phyloP scores from a whole-genome alignment of 1,140 invertebrate species.

The Cydia strobilella region DNA sequence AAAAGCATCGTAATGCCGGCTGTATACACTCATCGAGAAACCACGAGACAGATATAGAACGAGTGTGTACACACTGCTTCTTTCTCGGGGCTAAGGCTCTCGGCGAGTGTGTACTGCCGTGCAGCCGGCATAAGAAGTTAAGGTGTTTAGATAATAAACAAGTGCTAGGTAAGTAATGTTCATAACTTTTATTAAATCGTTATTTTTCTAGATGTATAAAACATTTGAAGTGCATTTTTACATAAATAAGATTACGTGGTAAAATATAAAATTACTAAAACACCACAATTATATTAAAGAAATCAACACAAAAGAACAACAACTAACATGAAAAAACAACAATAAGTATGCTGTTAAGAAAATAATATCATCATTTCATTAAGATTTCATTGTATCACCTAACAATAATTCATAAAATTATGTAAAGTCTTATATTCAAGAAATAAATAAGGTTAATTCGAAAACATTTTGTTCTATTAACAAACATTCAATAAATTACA shows the following conservation, averaged over 20 bases:
- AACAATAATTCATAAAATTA: background rate
- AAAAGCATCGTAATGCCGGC: too few species aligned
- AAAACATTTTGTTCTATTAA: background rate
- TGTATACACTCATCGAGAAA: too few species aligned
- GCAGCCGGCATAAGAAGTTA: background rate
- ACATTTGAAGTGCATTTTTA: conserved; percentile 33
- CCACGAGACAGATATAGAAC: too few species aligned
- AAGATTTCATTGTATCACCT: background rate
- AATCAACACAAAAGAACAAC: background rate
- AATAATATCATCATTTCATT: background rate
- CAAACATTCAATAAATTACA: conserved; percentile 56
- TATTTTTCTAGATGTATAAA: conserved; percentile 18
- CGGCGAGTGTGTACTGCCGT: too few species aligned
- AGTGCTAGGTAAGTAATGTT: background rate
- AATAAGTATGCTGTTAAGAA: background rate
- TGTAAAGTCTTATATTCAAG: background rate
- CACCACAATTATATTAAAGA: background rate
- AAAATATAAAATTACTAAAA: conserved; percentile 26
- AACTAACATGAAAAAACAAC: background rate
- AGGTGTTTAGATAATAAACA: background rate
- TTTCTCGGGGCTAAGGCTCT: too few species aligned
- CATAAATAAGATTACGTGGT: conserved; percentile 28
- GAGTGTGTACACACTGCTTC: too few species aligned
- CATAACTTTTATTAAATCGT: background rate
- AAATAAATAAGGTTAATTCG: background rate